Evolutionary conservation across 2,888 invertebrate species (phyloP).

Genomic region (Bedellia somnulentella): DNA sequence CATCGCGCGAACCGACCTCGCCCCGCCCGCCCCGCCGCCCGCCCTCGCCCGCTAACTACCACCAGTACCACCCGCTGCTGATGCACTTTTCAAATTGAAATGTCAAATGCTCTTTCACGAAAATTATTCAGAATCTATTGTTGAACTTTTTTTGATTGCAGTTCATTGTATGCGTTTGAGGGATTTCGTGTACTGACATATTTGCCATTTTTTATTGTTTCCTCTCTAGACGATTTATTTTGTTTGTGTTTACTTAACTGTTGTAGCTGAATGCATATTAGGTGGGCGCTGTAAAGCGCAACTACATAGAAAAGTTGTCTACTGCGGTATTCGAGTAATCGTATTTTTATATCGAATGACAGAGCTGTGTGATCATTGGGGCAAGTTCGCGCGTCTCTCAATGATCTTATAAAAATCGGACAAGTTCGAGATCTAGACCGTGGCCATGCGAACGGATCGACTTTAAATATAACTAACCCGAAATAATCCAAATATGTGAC

Average conservation of each 20-base stretch:
- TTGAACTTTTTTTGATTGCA: too few relatives aligned
- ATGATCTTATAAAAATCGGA: constrained; percentile 48
- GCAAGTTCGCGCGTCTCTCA: constrained; percentile 52
- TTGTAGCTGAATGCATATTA: too few relatives aligned
- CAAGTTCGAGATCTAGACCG: constrained; percentile 47
- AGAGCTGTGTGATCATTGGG: constrained; percentile 36
- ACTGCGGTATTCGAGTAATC: not conserved
- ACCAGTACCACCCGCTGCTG: constrained; percentile 33
- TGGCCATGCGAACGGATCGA: constrained; percentile 17
- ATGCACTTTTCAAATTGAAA: constrained; percentile 37
- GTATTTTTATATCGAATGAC: not conserved
- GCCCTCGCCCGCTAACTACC: constrained; percentile 15
- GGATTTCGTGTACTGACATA: too few relatives aligned
- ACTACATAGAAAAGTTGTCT: not conserved
- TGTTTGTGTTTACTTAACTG: too few relatives aligned
- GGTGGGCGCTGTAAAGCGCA: too few relatives aligned
- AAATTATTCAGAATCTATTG: too few relatives aligned
- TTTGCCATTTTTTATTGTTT: too few relatives aligned
- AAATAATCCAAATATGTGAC: too few relatives aligned
- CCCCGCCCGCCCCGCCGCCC: constrained; percentile 16
- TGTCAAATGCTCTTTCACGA: constrained; percentile 44
- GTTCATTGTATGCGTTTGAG: too few relatives aligned
- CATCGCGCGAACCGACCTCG: constrained; percentile 43
- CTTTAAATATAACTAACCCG: not conserved
- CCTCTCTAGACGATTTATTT: too few relatives aligned